These are phyloP conservation scores for Apogon talboti DNA, from an alignment of 2,797 vertebrate genomes.

Conservation along the genomic window DNA sequence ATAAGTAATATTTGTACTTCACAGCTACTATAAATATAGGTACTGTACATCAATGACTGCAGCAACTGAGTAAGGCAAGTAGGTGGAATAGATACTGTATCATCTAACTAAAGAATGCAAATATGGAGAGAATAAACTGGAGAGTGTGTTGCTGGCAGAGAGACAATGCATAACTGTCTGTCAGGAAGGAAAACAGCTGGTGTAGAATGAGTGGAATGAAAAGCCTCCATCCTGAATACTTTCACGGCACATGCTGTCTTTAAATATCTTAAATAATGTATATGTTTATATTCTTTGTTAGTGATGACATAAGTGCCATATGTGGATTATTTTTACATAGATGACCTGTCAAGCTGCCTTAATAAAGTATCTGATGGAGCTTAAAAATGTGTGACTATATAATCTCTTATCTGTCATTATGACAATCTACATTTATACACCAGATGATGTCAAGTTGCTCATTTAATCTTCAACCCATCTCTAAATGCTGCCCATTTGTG, in stretches of 20 bases:
- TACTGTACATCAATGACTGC: not conserved
- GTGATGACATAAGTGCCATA: not conserved
- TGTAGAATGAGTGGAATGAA: constrained; percentile 40
- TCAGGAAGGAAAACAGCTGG: constrained; percentile 21
- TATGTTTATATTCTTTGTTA: constrained; percentile 12
- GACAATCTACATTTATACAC: not conserved
- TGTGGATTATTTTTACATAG: constrained; percentile 7
- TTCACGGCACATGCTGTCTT: constrained; percentile 17
- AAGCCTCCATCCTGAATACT: constrained; percentile 27
- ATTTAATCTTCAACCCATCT: not conserved
- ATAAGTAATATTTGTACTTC: not conserved
- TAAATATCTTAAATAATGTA: constrained; percentile 2
- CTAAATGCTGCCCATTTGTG: constrained; percentile 3
- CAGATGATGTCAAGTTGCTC: not conserved
- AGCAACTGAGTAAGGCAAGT: constrained; percentile 4
- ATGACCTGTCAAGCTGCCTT: not conserved
- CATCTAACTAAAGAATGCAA: constrained; percentile 34
- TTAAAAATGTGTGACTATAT: not conserved
- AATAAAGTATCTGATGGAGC: not conserved
- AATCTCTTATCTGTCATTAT: not conserved
- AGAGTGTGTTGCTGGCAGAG: constrained; percentile 29
- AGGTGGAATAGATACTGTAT: constrained; percentile 8
- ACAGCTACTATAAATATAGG: not conserved
- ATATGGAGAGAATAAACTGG: constrained; percentile 19
- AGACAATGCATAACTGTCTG: constrained; percentile 24